Base-by-base conservation (phyloP, 2,797 vertebrate species). In the Aplochiton taeniatus region DNA sequence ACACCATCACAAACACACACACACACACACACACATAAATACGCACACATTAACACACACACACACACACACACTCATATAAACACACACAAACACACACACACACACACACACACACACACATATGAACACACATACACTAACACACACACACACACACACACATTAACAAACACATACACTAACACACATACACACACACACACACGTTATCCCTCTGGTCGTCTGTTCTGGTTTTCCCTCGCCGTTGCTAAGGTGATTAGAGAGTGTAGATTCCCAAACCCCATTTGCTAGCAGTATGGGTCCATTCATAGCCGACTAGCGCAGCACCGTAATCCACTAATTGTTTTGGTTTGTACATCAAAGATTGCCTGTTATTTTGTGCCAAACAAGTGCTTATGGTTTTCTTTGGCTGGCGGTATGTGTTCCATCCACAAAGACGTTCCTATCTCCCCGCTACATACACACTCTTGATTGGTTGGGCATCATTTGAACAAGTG, bases 171-270 rank as follows among this genome's bases (percentile, higher is more conserved):
- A 48, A 17, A 41, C 44, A 67, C 50, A 49, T 55, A 54, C 2
- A 69, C 56, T 50, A 12, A 16, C 44, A 48, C 20, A 61, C 63
- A 66, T 67, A 69, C 16, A 11, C 48, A 46, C 58, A 65, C 19
- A 67, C 57, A 61, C 52, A 68, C 58, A 58, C 59, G 43, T 49
- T 59, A 14, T 56, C 20, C 31, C 18, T 48, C 46, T 61, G 46
- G 45, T 12, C 44, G 20, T 44, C 11, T 48, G 16, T 2, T 61
- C 11, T 61, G 58, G 20, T 49, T 45, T 9, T 61, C 19, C 46
- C 46, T 31, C 31, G 31, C 31, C 6, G 46, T 48, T 48, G 46
- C 58, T 61, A 61, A 61, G 19, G 47, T 20, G 58, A 49, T 61
- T 61, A 61, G 19, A 19, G 58, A n/a, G 46, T 9, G 7, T 9